These are phyloP conservation scores for Rhynchomys soricoides DNA, from an alignment of 2,113 vertebrate species.

Conservation along the genomic window DNA sequence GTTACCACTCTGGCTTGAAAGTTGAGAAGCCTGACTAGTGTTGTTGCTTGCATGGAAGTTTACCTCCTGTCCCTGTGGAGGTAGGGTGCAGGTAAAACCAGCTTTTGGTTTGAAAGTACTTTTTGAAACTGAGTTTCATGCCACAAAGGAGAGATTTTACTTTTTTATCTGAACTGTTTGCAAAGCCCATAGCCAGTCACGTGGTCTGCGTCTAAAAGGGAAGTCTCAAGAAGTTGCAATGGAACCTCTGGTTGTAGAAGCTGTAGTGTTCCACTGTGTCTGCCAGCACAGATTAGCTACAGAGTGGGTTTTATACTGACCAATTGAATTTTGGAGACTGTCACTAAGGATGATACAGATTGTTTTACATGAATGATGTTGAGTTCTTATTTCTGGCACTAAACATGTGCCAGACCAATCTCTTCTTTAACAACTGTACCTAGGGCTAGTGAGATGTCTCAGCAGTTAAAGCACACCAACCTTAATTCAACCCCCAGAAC, in stretches of 20 bases:
- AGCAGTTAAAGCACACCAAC: background rate
- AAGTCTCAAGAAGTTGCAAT: conserved; percentile 44
- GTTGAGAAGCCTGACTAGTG: conserved; percentile 34
- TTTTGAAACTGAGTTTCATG: conserved; percentile 47
- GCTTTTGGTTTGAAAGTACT: background rate
- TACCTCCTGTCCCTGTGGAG: background rate
- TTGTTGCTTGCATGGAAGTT: conserved; percentile 13
- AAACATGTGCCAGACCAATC: conserved; percentile 24
- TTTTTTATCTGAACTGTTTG: conserved; percentile 35
- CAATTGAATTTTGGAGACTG: conserved; percentile 55
- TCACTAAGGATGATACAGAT: conserved; percentile 42
- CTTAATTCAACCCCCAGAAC: too few relatives aligned
- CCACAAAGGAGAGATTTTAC: conserved; percentile 47
- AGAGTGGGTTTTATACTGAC: conserved; percentile 39
- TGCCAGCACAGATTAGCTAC: conserved; percentile 39
- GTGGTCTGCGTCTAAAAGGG: background rate
- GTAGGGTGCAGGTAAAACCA: conserved; percentile 42
- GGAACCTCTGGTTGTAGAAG: conserved; percentile 52
- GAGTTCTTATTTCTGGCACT: conserved; percentile 57
- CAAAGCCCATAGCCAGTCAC: conserved; percentile 46
- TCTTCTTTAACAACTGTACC: conserved; percentile 31
- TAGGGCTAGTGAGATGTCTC: background rate
- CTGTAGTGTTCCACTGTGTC: background rate
- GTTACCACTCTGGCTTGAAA: conserved; percentile 66
- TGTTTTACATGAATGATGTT: conserved; percentile 39